Evolutionary conservation across 2,888 invertebrate species (phyloP).

Genomic region (Catotricha subobsoleta): DNA sequence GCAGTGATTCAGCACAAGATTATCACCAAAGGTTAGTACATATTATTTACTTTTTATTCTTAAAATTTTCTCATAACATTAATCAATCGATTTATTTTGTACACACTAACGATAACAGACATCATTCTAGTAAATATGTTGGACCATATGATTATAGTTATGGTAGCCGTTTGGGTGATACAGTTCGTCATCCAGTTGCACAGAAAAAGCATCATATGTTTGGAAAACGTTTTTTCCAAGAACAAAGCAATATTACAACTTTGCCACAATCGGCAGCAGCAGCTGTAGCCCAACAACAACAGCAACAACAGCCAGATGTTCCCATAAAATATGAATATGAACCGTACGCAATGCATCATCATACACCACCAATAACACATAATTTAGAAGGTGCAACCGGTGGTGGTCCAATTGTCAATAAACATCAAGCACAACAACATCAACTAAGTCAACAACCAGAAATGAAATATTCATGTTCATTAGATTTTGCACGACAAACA

Average conservation of each 20-base stretch:
- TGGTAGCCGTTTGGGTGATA: conserved; percentile 36
- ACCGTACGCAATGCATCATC: conserved; percentile 23
- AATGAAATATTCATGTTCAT: conserved; percentile 49
- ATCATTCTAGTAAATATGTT: conserved; percentile 38
- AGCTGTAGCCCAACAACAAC: conserved; percentile 17
- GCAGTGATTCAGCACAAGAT: conserved; percentile 70
- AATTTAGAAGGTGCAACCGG: conserved; percentile 15
- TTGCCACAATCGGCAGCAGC: conserved; percentile 6
- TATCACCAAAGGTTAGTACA: conserved; percentile 36
- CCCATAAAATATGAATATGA: conserved; percentile 43
- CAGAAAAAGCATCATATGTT: conserved; percentile 90
- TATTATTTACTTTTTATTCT: too few species aligned
- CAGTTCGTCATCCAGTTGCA: conserved; percentile 40
- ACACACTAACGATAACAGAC: too few species aligned
- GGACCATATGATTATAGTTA: conserved; percentile 58
- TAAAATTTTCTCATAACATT: too few species aligned
- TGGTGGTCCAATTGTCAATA: conserved; percentile 18
- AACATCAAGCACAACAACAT: conserved; percentile 17
- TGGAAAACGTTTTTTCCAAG: conserved; percentile 72
- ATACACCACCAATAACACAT: conserved; percentile 20
- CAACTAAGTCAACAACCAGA: conserved; percentile 31
- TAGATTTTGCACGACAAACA: conserved; percentile 34
- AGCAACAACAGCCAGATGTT: conserved; percentile 11
- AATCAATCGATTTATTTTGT: too few species aligned
- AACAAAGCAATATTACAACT: conserved; percentile 18